Conservation (phyloP, 1,140 invertebrate species). For the Elysia chlorotica region DNA sequence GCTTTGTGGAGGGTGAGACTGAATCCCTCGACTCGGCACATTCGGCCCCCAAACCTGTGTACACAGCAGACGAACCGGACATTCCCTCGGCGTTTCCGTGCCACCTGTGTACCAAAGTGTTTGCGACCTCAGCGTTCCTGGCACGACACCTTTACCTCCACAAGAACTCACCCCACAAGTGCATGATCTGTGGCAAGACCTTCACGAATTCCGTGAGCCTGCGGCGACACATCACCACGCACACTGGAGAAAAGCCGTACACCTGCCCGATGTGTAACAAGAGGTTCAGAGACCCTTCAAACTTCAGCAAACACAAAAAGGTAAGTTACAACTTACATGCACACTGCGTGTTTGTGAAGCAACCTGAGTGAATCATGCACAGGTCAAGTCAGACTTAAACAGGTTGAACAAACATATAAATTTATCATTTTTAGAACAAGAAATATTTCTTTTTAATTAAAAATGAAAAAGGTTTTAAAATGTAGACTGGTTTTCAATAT, state of each 20-base stretch:
- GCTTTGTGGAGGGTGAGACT: too few relatives aligned
- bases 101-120: constrained; percentile 15
- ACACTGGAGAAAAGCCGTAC: constrained; percentile 21
- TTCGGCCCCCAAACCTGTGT: neutral
- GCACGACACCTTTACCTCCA: constrained; percentile 5
- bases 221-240: constrained; percentile 9
- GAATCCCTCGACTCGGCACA: too few relatives aligned
- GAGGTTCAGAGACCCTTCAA: constrained; percentile 13
- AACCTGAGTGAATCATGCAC: too few relatives aligned
- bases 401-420: too few relatives aligned
- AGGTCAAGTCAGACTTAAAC: too few relatives aligned
- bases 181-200: constrained; percentile 16
- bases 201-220: constrained; percentile 14
- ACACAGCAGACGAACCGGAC: neutral
- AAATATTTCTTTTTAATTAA: too few relatives aligned
- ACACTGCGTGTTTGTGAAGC: too few relatives aligned
- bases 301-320: constrained; percentile 20
- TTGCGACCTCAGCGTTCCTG: neutral
- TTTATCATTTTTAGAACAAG: too few relatives aligned
- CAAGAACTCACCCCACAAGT: constrained; percentile 12
- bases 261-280: constrained; percentile 6
- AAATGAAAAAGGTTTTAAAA: too few relatives aligned
- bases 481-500: too few relatives aligned
- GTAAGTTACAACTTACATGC: neutral
- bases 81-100: constrained; percentile 17